Evolutionary conservation across 2,888 invertebrate species (phyloP).

Genomic region (Galerucella calmariensis): DNA sequence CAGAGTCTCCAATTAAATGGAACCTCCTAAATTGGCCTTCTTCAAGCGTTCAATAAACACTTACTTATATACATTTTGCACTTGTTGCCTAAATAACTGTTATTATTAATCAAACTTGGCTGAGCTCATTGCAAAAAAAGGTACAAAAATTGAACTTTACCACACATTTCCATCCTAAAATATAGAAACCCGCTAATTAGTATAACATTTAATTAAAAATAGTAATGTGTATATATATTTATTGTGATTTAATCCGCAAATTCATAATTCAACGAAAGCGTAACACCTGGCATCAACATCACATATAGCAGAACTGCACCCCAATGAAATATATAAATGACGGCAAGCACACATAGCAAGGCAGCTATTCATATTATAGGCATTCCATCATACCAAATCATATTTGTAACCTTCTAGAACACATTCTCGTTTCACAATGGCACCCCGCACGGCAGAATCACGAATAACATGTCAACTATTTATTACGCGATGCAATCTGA

Average conservation of each 20-base stretch:
- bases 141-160: no score
- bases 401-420: conserved; percentile 60
- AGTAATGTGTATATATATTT: neutral
- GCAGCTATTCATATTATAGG: conserved; percentile 57
- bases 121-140: no score
- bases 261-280: conserved; percentile 39
- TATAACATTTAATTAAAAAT: conserved; percentile 7
- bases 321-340: conserved; percentile 53
- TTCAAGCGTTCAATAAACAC: no score
- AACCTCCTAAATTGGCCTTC: no score
- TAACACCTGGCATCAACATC: conserved; percentile 44
- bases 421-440: conserved; percentile 60
- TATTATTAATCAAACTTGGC: no score
- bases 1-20: no score
- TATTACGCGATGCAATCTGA: conserved; percentile 43
- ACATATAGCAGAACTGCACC: conserved; percentile 40
- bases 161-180: no score
- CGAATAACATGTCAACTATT: conserved; percentile 45
- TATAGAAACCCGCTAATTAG: neutral
- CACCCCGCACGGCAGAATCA: conserved; percentile 53
- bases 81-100: no score
- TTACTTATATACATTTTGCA: no score
- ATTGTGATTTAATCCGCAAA: conserved; percentile 37
- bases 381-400: conserved; percentile 61
- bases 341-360: conserved; percentile 48